These are phyloP conservation scores for Drosophila paramelanica DNA, from an alignment of 2,888 invertebrate species.

Conservation along the genomic window DNA sequence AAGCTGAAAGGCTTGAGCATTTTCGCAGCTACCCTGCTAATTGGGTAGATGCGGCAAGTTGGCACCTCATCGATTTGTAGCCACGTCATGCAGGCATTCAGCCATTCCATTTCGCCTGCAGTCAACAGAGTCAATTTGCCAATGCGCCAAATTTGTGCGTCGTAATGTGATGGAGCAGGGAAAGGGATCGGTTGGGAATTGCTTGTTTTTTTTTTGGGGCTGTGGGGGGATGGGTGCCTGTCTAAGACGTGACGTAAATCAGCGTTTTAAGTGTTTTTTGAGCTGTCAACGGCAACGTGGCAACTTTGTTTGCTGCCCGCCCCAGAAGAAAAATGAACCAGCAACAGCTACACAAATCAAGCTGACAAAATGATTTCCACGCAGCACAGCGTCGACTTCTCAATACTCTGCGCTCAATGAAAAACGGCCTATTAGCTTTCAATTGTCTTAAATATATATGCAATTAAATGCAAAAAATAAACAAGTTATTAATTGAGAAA, in stretches of 20 bases:
- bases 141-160: slow-evolving; percentile 69
- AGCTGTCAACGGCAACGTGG: slow-evolving; percentile 70
- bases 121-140: slow-evolving; percentile 72
- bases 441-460: no score
- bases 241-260: slow-evolving; percentile 78
- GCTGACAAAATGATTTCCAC: slow-evolving; percentile 29
- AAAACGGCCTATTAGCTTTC: neutral
- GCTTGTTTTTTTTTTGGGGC: slow-evolving; percentile 5
- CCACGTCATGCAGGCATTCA: slow-evolving; percentile 63
- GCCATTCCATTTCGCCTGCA: slow-evolving; percentile 20
- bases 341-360: slow-evolving; percentile 56
- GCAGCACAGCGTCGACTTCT: neutral
- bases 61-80: slow-evolving; percentile 76
- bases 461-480: no score
- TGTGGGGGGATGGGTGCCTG: slow-evolving; percentile 36
- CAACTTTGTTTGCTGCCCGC: slow-evolving; percentile 56
- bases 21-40: slow-evolving; percentile 30
- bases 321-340: slow-evolving; percentile 51
- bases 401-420: slow-evolving; percentile 20
- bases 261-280: slow-evolving; percentile 76
- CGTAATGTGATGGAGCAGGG: slow-evolving; percentile 42
- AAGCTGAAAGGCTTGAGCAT: slow-evolving; percentile 46
- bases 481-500: no score
- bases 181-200: neutral
- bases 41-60: slow-evolving; percentile 24